Evolutionary conservation across 2,888 invertebrate species (phyloP).

Genomic region (Rhingia campestris): DNA sequence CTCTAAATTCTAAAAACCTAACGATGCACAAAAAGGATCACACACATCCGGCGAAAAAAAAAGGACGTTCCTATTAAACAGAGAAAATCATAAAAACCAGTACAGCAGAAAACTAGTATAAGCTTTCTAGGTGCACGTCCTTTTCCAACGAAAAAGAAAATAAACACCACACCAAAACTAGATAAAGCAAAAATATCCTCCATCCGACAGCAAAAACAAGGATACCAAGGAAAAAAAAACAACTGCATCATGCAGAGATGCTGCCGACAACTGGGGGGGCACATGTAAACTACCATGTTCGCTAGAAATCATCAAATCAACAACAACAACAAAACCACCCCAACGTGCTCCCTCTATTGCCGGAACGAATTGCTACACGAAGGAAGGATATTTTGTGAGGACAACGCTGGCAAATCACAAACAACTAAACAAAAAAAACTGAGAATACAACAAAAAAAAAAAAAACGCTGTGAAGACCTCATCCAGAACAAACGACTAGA

Average conservation of each 20-base stretch:
- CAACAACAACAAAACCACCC: slow-evolving; percentile 37
- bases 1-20: slow-evolving; percentile 51
- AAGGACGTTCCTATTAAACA: slow-evolving; percentile 59
- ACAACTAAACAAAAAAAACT: slow-evolving; percentile 6
- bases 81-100: slow-evolving; percentile 72
- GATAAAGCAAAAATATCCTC: slow-evolving; percentile 17
- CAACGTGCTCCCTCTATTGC: slow-evolving; percentile 1
- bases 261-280: slow-evolving; percentile 60
- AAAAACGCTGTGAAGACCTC: slow-evolving; percentile 26
- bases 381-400: slow-evolving; percentile 42
- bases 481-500: slow-evolving; percentile 43
- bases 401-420: slow-evolving; percentile 25
- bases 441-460: background rate
- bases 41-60: slow-evolving; percentile 39
- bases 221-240: background rate
- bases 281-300: slow-evolving; percentile 70
- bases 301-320: slow-evolving; percentile 71
- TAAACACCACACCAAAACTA: slow-evolving; percentile 3
- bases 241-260: slow-evolving; percentile 70
- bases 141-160: slow-evolving; percentile 20
- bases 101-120: slow-evolving; percentile 63
- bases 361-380: slow-evolving; percentile 41
- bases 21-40: slow-evolving; percentile 53
- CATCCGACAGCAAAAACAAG: background rate
- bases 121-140: slow-evolving; percentile 51